These are phyloP conservation scores for Liopterus haemorrhoidalis DNA, from an alignment of 2,888 invertebrate species.

Conservation along the genomic window DNA sequence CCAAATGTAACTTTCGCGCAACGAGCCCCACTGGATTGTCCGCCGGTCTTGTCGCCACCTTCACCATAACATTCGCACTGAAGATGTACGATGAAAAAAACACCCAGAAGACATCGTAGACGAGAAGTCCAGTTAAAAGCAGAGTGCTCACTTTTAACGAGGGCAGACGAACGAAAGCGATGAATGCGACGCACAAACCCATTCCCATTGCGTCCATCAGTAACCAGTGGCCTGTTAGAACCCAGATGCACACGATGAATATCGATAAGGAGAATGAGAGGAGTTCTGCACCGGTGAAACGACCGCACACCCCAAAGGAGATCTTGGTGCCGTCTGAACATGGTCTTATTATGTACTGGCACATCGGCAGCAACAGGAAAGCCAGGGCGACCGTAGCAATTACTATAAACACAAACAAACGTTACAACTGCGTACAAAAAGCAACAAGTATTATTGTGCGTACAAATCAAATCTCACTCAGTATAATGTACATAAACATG, in stretches of 20 bases:
- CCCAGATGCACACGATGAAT: slow-evolving; percentile 94
- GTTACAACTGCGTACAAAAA: slow-evolving; percentile 17
- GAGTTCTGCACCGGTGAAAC: slow-evolving; percentile 91
- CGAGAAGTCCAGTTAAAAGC: slow-evolving; percentile 83
- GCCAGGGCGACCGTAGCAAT: slow-evolving; percentile 95
- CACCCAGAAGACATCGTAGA: slow-evolving; percentile 98
- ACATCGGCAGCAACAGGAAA: slow-evolving; percentile 93
- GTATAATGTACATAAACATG: neutral
- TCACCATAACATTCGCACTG: slow-evolving; percentile 98
- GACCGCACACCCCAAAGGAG: slow-evolving; percentile 85
- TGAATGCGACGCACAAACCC: slow-evolving; percentile 96
- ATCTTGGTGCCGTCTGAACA: slow-evolving; percentile 80
- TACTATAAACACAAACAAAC: slow-evolving; percentile 52
- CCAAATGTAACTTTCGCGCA: slow-evolving; percentile 85
- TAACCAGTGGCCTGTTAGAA: slow-evolving; percentile 95
- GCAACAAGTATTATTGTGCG: too few relatives aligned
- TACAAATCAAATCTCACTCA: too few relatives aligned
- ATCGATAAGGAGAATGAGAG: slow-evolving; percentile 88
- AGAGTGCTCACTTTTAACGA: slow-evolving; percentile 86
- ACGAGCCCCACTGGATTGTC: slow-evolving; percentile 92
- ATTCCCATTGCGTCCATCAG: slow-evolving; percentile 99
- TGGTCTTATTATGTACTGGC: slow-evolving; percentile 86
- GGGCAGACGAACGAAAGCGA: slow-evolving; percentile 91
- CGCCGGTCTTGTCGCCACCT: slow-evolving; percentile 78
- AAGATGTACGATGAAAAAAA: slow-evolving; percentile 98